Evolutionary conservation across 2,888 invertebrate species (phyloP).

Genomic region (Didymodactylos carnosus): DNA sequence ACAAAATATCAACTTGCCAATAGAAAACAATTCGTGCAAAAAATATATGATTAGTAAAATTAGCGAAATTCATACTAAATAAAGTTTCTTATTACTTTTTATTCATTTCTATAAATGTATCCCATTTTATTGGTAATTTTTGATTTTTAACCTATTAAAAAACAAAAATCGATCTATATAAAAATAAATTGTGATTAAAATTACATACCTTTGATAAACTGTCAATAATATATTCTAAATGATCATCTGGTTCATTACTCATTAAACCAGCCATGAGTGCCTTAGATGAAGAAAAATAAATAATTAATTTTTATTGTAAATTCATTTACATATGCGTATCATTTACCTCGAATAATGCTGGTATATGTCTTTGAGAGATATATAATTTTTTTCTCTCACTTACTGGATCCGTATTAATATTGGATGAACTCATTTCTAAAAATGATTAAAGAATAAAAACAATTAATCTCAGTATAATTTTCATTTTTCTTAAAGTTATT

Average conservation of each 20-base stretch:
- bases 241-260: slow-evolving; percentile 12
- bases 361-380: neutral
- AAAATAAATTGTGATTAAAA: neutral
- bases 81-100: no score
- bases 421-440: neutral
- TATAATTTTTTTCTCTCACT: neutral
- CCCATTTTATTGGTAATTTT: neutral
- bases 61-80: no score
- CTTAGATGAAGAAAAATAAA: neutral
- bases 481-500: no score
- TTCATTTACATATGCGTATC: no score
- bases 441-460: neutral
- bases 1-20: no score
- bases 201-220: neutral
- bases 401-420: neutral
- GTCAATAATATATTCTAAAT: slow-evolving; percentile 6
- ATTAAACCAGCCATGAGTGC: slow-evolving; percentile 13
- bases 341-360: neutral
- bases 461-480: no score
- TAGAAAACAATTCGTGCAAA: no score
- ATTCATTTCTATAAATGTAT: neutral
- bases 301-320: neutral
- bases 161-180: neutral
- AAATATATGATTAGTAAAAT: no score
- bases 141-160: neutral